Conservation (phyloP, 2,113 vertebrate genomes). For the Cyanoderma ruficeps region DNA sequence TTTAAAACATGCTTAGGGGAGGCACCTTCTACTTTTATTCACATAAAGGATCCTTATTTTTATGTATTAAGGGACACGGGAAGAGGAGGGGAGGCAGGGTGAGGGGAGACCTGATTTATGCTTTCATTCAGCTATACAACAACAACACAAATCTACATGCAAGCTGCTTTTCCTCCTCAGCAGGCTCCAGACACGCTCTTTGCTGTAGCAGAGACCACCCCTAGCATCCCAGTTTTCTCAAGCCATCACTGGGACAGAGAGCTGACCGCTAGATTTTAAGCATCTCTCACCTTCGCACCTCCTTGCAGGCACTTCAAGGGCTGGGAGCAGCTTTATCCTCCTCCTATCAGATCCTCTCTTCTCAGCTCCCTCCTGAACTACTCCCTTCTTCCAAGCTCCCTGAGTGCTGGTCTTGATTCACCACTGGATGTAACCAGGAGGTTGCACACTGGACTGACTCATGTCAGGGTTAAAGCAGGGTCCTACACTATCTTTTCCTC, state of each 20-base stretch:
- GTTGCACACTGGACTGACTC: not conserved
- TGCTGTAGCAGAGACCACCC: not conserved
- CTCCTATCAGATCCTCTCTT: not conserved
- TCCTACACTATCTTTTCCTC: not conserved
- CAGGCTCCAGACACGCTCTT: not conserved
- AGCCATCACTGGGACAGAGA: not conserved
- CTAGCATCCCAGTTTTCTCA: not conserved
- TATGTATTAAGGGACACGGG: not conserved
- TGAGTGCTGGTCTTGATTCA: not conserved
- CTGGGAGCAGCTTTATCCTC: not conserved
- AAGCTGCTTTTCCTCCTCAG: not conserved
- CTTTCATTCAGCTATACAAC: not conserved
- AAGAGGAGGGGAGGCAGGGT: not conserved
- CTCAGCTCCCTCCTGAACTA: not conserved
- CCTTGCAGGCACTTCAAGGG: not conserved
- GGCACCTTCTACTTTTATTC: constrained; percentile 20
- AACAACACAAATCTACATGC: not conserved
- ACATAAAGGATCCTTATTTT: constrained; percentile 50
- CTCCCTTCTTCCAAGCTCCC: not conserved
- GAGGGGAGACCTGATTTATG: not conserved
- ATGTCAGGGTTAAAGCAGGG: not conserved
- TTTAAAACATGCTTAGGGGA: not conserved
- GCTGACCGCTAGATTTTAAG: not conserved
- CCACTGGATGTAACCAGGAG: not conserved
- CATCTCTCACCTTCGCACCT: not conserved